A percentile compares a stretch with the other conserved stretches of the same genome.
phyloP scores from a whole-genome alignment of 2,113 vertebrate genomes.

The Natator depressus region DNA sequence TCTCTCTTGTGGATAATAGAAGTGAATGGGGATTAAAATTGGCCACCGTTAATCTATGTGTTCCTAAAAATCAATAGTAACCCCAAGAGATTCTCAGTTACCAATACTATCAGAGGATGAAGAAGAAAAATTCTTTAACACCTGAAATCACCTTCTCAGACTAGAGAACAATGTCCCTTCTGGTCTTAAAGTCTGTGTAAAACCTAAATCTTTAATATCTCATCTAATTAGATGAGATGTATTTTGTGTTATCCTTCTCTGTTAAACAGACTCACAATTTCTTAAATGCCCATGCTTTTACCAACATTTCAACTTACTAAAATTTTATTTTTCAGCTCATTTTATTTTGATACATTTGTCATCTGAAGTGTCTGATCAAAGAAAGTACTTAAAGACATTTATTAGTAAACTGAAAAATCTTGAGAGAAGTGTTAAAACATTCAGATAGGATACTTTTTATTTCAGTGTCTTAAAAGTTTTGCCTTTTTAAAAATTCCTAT shows the following conservation, averaged over 20 bases:
- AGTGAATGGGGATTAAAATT: constrained; percentile 21
- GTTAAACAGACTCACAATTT: not conserved
- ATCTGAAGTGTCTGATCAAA: not conserved
- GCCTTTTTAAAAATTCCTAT: not conserved
- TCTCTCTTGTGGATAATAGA: constrained; percentile 7
- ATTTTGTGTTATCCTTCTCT: too few relatives aligned
- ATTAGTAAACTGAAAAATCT: not conserved
- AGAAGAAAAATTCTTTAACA: not conserved
- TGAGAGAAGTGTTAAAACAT: not conserved
- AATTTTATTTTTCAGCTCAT: not conserved
- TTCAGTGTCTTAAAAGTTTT: not conserved
- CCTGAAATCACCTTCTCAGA: not conserved
- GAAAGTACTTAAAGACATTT: not conserved
- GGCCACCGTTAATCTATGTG: not conserved
- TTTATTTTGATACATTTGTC: not conserved
- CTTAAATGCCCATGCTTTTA: not conserved
- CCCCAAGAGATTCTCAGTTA: not conserved
- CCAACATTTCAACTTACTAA: not conserved
- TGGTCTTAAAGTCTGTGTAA: not conserved
- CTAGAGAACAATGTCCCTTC: too few relatives aligned
- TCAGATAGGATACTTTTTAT: not conserved
- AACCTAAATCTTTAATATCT: not conserved
- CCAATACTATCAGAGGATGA: not conserved
- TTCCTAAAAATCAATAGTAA: not conserved
- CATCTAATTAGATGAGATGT: not conserved